These are phyloP conservation scores for Ceratina calcarata DNA, from an alignment of 1,140 invertebrate species.

Conservation along the genomic window DNA sequence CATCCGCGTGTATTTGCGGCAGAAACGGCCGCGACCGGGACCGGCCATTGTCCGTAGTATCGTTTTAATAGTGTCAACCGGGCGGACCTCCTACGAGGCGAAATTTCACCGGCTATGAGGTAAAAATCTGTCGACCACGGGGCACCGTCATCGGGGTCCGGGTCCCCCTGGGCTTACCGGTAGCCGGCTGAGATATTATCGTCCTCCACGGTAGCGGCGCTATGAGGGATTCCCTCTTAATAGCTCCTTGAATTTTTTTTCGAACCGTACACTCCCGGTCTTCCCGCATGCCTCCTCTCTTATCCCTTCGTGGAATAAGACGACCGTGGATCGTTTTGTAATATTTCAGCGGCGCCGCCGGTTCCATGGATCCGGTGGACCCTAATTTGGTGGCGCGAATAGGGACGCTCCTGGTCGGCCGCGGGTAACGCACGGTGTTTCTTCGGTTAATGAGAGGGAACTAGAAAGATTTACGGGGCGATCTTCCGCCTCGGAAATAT, in stretches of 20 bases:
- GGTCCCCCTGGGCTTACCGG: slow-evolving; percentile 53
- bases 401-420: slow-evolving; percentile 32
- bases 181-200: slow-evolving; percentile 68
- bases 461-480: slow-evolving; percentile 27
- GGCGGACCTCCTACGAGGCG: slow-evolving; percentile 72
- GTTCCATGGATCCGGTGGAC: slow-evolving; percentile 4
- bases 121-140: slow-evolving; percentile 57
- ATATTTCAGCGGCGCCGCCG: slow-evolving; percentile 49
- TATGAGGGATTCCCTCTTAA: slow-evolving; percentile 66
- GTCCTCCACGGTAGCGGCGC: slow-evolving; percentile 63
- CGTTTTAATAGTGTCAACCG: slow-evolving; percentile 61
- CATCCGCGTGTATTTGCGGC: slow-evolving; percentile 68
- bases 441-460: slow-evolving; percentile 35
- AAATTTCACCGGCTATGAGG: slow-evolving; percentile 66
- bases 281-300: slow-evolving; percentile 42
- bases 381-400: slow-evolving; percentile 53
- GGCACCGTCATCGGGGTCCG: slow-evolving; percentile 44
- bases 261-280: background rate
- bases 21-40: slow-evolving; percentile 17
- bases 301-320: slow-evolving; percentile 57
- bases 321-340: slow-evolving; percentile 37
- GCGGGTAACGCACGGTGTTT: slow-evolving; percentile 23
- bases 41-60: slow-evolving; percentile 64
- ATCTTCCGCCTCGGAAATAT: slow-evolving; percentile 31
- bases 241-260: slow-evolving; percentile 64